These are phyloP conservation scores for Parnassius mnemosyne DNA, from an alignment of 2,888 invertebrate genomes.

Conservation along the genomic window DNA sequence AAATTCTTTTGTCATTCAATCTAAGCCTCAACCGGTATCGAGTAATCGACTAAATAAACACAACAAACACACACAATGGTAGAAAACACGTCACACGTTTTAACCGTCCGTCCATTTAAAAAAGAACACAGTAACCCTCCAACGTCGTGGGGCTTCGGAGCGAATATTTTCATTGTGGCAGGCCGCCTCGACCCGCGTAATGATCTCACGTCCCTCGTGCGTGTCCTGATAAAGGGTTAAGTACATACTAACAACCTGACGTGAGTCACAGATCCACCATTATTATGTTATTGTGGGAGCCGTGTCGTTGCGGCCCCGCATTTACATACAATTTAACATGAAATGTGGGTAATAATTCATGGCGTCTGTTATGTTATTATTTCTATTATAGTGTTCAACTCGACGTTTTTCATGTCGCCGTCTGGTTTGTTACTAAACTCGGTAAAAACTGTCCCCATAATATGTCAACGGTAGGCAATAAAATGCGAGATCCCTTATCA, in stretches of 20 bases:
- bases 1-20: slow-evolving; percentile 48
- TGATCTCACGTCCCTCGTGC: slow-evolving; percentile 78
- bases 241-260: slow-evolving; percentile 79
- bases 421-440: slow-evolving; percentile 59
- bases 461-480: slow-evolving; percentile 51
- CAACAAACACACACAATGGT: slow-evolving; percentile 33
- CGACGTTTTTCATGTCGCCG: slow-evolving; percentile 66
- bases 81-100: slow-evolving; percentile 53
- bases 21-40: slow-evolving; percentile 46
- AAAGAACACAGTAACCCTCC: slow-evolving; percentile 35
- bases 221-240: slow-evolving; percentile 80
- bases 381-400: slow-evolving; percentile 75
- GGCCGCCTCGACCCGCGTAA: slow-evolving; percentile 66
- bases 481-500: slow-evolving; percentile 8
- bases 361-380: slow-evolving; percentile 72
- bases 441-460: slow-evolving; percentile 46
- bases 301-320: slow-evolving; percentile 70
- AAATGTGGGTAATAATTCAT: slow-evolving; percentile 78
- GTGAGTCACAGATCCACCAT: slow-evolving; percentile 80
- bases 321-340: slow-evolving; percentile 80
- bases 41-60: slow-evolving; percentile 28
- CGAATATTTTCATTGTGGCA: slow-evolving; percentile 52
- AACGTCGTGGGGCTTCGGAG: slow-evolving; percentile 34
- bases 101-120: slow-evolving; percentile 50
- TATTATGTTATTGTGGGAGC: slow-evolving; percentile 80